These are phyloP conservation scores for Brachionus rubens DNA, from an alignment of 1,140 invertebrate genomes.

Conservation along the genomic window DNA sequence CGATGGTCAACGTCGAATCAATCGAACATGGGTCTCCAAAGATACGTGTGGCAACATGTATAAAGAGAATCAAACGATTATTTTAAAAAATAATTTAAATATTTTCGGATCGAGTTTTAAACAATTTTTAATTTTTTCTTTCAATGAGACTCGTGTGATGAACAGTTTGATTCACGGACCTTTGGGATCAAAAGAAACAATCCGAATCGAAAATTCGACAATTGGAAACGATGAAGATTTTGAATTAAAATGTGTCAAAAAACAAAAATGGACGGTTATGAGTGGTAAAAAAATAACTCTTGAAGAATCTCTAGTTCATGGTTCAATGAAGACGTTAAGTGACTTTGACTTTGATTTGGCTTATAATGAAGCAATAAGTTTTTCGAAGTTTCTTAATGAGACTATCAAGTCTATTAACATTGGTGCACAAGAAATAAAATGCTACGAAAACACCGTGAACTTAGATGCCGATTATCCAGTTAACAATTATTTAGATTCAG, in stretches of 20 bases:
- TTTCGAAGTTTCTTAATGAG: background rate
- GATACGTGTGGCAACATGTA: background rate
- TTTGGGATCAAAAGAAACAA: background rate
- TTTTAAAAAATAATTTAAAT: background rate
- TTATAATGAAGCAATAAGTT: background rate
- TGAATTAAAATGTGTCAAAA: background rate
- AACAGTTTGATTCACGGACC: background rate
- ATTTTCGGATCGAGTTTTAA: background rate
- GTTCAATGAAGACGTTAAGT: background rate
- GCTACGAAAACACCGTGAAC: background rate
- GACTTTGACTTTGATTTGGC: background rate
- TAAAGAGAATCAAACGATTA: background rate
- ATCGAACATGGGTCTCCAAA: background rate
- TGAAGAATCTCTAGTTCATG: background rate
- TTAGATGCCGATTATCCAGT: background rate
- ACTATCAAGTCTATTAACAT: background rate
- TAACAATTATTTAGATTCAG: background rate
- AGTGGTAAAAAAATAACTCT: background rate
- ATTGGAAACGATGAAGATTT: background rate
- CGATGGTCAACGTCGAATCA: background rate
- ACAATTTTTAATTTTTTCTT: background rate
- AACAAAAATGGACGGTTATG: background rate
- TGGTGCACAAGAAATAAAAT: background rate
- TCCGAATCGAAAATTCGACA: background rate
- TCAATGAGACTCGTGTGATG: background rate